Evolutionary conservation across 2,888 invertebrate genomes (phyloP), one percentile per base, ranked within the genome.

Genomic region (Dryadula phaetusa): DNA sequence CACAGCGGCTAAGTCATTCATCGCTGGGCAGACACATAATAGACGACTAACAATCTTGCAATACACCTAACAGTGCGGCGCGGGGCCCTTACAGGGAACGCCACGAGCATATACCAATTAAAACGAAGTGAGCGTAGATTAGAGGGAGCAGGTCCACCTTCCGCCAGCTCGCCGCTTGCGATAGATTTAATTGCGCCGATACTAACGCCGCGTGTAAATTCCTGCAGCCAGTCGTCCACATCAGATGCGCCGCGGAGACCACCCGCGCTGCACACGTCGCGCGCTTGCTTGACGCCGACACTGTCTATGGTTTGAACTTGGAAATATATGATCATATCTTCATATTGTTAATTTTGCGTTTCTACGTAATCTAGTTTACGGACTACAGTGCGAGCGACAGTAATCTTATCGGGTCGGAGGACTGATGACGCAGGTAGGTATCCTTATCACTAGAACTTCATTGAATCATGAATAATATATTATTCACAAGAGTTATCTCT

Each of bases 121-220:
- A 14, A 20, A 46, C 22, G 46, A 46, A 46, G 20, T 46, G 22
- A 46, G 46, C 18, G 46, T 22, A 10, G 20, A 61, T 46, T 40
- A 25, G 52, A 10, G 37, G 25, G 3, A 40, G 12, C 16, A 16
- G 0, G 28, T 2, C 28, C 60, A 12, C 60, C 10, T n/a, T 25
- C 28, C 10, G 28, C 28, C 32, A 16, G 40, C 25, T 37, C 37
- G 37, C 37, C 37, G 37, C 37, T 37, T 16, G 62, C 40, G 28
- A 28, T 62, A 62, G 62, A 62, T 62, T 42, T 52, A 52, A 52
- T 62, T 52, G 62, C 37, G 52, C 37, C 12, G 62, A 62, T 62
- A 62, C 18, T 25, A 52, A 49, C 52, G 18, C 62, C 14, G 47
- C 40, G 52, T 52, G 62, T 52, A 62, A 62, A 62, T 62, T 62